Conservation (phyloP, 2,888 invertebrate genomes). For the Torymus tubicola region DNA sequence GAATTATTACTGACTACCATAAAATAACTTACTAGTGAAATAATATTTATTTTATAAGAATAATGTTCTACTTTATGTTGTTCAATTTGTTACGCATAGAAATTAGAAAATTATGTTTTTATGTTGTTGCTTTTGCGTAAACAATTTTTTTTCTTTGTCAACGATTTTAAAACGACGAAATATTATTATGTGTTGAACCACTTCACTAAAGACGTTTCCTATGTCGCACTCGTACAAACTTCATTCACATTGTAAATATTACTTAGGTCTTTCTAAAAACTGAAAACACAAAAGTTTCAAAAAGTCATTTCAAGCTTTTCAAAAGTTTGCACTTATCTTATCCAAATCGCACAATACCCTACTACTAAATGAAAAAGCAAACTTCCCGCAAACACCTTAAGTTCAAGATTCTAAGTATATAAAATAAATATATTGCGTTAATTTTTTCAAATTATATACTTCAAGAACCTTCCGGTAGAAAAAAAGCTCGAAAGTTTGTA, state of each 20-base stretch:
- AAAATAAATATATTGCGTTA: too few relatives aligned
- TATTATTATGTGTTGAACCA: conserved; percentile 10
- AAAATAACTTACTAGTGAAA: too few relatives aligned
- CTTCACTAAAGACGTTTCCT: conserved; percentile 2
- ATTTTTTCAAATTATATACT: too few relatives aligned
- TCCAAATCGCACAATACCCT: conserved; percentile 21
- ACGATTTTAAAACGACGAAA: conserved; percentile 11
- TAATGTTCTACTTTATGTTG: too few relatives aligned
- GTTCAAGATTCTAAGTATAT: background rate
- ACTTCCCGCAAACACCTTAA: background rate
- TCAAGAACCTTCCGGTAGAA: too few relatives aligned
- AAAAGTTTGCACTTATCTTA: conserved; percentile 19
- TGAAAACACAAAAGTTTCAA: conserved; percentile 27
- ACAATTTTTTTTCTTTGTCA: background rate
- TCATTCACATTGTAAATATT: conserved; percentile 28
- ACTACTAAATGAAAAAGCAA: conserved; percentile 8
- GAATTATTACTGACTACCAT: too few relatives aligned
- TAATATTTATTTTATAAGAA: too few relatives aligned
- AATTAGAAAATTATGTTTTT: too few relatives aligned
- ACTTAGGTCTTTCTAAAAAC: conserved; percentile 19
- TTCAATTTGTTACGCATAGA: too few relatives aligned
- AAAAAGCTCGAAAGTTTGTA: too few relatives aligned
- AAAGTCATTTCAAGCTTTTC: conserved; percentile 23
- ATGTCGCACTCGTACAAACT: conserved; percentile 18
- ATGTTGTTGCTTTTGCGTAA: too few relatives aligned